phyloP scores from a whole-genome alignment of 2,888 invertebrate genomes.

The Chymomyza fuscimana region DNA sequence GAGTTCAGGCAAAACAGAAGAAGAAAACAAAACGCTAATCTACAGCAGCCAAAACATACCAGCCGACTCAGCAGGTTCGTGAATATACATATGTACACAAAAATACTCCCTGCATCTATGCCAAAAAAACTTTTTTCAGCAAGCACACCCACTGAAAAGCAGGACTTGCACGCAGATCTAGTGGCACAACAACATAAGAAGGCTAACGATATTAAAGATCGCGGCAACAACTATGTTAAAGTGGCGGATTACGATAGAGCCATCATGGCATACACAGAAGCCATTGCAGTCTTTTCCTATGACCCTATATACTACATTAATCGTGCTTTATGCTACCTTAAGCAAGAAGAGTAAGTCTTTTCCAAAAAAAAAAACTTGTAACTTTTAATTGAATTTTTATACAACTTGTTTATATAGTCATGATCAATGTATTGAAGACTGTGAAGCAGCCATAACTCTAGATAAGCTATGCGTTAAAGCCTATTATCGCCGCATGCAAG shows the following conservation, averaged over 20 bases:
- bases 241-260: slow-evolving; percentile 91
- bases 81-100: background rate
- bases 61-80: slow-evolving; percentile 28
- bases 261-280: slow-evolving; percentile 90
- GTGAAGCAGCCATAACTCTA: slow-evolving; percentile 87
- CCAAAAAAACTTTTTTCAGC: slow-evolving; percentile 18
- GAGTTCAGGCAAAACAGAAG: slow-evolving; percentile 8
- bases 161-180: slow-evolving; percentile 54
- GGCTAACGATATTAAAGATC: slow-evolving; percentile 76
- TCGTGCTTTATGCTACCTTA: slow-evolving; percentile 91
- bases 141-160: slow-evolving; percentile 65
- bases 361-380: background rate
- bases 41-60: slow-evolving; percentile 21
- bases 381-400: background rate
- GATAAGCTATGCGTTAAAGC: slow-evolving; percentile 92
- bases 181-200: slow-evolving; percentile 62
- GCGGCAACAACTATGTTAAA: slow-evolving; percentile 91
- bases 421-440: slow-evolving; percentile 83
- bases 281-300: slow-evolving; percentile 89
- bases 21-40: background rate
- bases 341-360: slow-evolving; percentile 86
- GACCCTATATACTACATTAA: slow-evolving; percentile 92
- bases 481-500: slow-evolving; percentile 88
- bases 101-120: background rate
- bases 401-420: slow-evolving; percentile 47